A percentile compares a stretch with the other conserved stretches of the same genome.
phyloP scores from a whole-genome alignment of 2,113 vertebrate species.

The Oncorhynchus keta region DNA sequence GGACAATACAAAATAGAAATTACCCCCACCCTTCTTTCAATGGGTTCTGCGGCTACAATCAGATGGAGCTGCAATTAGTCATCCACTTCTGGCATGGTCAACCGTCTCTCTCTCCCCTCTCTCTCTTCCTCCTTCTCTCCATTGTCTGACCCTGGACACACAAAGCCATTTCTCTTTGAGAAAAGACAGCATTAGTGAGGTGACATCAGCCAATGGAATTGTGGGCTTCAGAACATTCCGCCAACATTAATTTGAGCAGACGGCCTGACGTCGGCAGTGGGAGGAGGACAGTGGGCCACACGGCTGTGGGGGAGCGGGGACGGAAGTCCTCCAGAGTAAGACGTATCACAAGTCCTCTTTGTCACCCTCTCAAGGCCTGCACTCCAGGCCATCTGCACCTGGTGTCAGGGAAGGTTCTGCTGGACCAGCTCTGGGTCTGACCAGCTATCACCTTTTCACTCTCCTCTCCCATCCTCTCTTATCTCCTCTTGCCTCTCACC shows the following conservation, averaged over 20 bases:
- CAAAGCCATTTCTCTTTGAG: constrained; percentile 71
- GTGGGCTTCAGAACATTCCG: constrained; percentile 76
- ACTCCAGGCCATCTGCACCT: constrained; percentile 56
- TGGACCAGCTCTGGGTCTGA: not conserved
- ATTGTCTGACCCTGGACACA: constrained; percentile 62
- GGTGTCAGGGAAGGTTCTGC: constrained; percentile 13
- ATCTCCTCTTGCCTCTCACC: too few relatives aligned
- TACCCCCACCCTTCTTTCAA: constrained; percentile 49
- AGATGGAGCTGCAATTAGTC: constrained; percentile 50
- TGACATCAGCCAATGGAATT: constrained; percentile 80
- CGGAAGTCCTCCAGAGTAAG: constrained; percentile 60
- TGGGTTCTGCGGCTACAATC: constrained; percentile 48
- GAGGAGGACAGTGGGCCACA: constrained; percentile 69
- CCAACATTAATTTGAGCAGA: too few relatives aligned
- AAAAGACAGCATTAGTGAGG: constrained; percentile 43
- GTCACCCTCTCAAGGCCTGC: constrained; percentile 70
- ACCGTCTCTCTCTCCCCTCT: constrained; percentile 6
- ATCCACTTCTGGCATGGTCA: constrained; percentile 14
- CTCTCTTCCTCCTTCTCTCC: constrained; percentile 15
- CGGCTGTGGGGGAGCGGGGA: constrained; percentile 72
- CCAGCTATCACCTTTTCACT: too few relatives aligned
- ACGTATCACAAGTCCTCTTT: constrained; percentile 72
- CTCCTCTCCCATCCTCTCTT: too few relatives aligned
- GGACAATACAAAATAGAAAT: constrained; percentile 33
- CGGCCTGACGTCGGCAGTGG: too few relatives aligned